Conservation (phyloP, 2,888 invertebrate genomes). For the Lasioglossum vierecki region DNA sequence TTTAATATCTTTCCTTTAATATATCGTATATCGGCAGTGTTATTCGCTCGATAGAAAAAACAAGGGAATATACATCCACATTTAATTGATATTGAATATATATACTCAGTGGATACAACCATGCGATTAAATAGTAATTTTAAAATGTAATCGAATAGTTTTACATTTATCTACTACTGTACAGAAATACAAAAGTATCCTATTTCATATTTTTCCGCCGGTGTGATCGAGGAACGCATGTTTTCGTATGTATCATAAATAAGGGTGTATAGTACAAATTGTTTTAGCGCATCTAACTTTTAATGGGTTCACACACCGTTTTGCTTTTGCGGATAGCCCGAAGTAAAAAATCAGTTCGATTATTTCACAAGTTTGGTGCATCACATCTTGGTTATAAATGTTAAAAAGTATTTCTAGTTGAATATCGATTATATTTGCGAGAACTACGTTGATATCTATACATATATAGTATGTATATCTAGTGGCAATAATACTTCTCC, state of each 20-base stretch:
- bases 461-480: conserved; percentile 8
- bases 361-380: conserved; percentile 18
- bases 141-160: conserved; percentile 44
- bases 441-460: conserved; percentile 1
- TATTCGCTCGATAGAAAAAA: conserved; percentile 38
- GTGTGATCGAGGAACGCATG: conserved; percentile 39
- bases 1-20: conserved; percentile 33
- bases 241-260: conserved; percentile 54
- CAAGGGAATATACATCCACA: conserved; percentile 41
- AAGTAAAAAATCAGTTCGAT: conserved; percentile 33
- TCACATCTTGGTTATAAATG: conserved; percentile 22
- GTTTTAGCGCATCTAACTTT: conserved; percentile 42
- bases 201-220: conserved; percentile 48
- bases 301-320: conserved; percentile 18
- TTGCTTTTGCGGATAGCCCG: conserved; percentile 11
- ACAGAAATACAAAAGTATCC: conserved; percentile 52
- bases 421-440: conserved; percentile 28
- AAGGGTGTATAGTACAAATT: conserved; percentile 64
- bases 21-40: conserved; percentile 36
- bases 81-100: conserved; percentile 49
- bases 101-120: conserved; percentile 44
- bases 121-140: conserved; percentile 45
- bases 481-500: neutral
- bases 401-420: conserved; percentile 21
- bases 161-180: conserved; percentile 39